Conservation (phyloP, 2,113 vertebrate species). For the Pyxicephalus adspersus region DNA sequence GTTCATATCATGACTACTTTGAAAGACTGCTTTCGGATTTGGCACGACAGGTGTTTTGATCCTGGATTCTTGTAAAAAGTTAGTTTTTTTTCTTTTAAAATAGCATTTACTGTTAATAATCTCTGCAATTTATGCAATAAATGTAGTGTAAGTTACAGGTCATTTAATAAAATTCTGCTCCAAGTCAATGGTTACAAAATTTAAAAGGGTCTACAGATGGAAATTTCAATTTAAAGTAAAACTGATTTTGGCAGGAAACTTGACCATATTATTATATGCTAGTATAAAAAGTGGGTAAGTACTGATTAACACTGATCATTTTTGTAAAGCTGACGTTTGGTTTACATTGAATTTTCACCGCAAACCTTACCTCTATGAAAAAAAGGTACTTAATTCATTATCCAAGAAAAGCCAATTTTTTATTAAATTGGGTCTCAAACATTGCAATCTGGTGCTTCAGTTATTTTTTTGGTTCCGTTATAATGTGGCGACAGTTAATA, state of each 20-base stretch:
- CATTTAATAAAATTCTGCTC: constrained; percentile 8
- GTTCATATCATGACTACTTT: not conserved
- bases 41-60: constrained; percentile 8
- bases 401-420: too few species aligned
- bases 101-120: constrained; percentile 12
- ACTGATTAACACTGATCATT: too few species aligned
- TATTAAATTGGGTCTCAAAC: too few species aligned
- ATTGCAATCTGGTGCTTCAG: too few species aligned
- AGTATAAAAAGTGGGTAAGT: constrained; percentile 9
- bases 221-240: constrained; percentile 15
- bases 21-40: constrained; percentile 7
- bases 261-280: constrained; percentile 5
- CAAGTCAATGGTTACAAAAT: constrained; percentile 1
- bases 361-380: too few species aligned
- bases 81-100: not conserved
- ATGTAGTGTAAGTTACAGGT: constrained; percentile 15
- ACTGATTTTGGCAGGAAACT: constrained; percentile 21
- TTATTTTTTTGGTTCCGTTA: too few species aligned
- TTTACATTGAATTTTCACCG: too few species aligned
- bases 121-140: constrained; percentile 15
- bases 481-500: too few species aligned
- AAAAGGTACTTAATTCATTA: too few species aligned
- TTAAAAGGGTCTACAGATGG: constrained; percentile 14
- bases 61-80: constrained; percentile 3
- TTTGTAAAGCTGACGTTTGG: too few species aligned